Conservation (phyloP, 2,113 vertebrate species). For the Oxygymnocypris stewartii region DNA sequence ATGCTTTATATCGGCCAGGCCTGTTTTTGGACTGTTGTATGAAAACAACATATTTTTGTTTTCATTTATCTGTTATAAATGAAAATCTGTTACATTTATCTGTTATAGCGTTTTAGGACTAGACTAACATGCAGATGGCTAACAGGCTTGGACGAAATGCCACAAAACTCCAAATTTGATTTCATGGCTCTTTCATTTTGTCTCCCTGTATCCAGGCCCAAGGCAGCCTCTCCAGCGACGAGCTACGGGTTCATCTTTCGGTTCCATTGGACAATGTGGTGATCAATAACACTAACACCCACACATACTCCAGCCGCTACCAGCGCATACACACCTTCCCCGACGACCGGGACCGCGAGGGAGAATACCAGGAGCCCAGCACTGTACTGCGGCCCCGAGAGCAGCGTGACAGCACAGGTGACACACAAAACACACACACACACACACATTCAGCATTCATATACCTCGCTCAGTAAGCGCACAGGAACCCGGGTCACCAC, state of each 20-base stretch:
- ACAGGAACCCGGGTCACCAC: neutral
- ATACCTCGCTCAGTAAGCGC: neutral
- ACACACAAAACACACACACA: slow-evolving; percentile 45
- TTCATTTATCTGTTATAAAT: slow-evolving; percentile 24
- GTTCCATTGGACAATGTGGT: slow-evolving; percentile 87
- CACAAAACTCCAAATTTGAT: neutral
- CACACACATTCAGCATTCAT: neutral
- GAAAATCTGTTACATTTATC: too few species aligned
- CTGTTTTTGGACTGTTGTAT: neutral
- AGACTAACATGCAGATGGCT: neutral
- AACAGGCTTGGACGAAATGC: neutral
- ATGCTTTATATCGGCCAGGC: too few species aligned
- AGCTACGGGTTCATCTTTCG: slow-evolving; percentile 88
- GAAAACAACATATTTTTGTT: neutral
- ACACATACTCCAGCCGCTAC: slow-evolving; percentile 83
- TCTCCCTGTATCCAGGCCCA: slow-evolving; percentile 75
- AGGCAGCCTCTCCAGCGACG: slow-evolving; percentile 82
- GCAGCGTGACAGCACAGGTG: slow-evolving; percentile 81
- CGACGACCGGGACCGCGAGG: slow-evolving; percentile 72
- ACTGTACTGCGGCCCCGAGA: slow-evolving; percentile 78
- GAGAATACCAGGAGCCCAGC: slow-evolving; percentile 88
- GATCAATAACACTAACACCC: slow-evolving; percentile 92
- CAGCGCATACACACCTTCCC: slow-evolving; percentile 84
- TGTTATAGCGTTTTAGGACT: neutral
- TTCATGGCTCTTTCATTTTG: slow-evolving; percentile 11